Base-by-base conservation (phyloP, 2,797 vertebrate species). In the Bovichtus variegatus region DNA sequence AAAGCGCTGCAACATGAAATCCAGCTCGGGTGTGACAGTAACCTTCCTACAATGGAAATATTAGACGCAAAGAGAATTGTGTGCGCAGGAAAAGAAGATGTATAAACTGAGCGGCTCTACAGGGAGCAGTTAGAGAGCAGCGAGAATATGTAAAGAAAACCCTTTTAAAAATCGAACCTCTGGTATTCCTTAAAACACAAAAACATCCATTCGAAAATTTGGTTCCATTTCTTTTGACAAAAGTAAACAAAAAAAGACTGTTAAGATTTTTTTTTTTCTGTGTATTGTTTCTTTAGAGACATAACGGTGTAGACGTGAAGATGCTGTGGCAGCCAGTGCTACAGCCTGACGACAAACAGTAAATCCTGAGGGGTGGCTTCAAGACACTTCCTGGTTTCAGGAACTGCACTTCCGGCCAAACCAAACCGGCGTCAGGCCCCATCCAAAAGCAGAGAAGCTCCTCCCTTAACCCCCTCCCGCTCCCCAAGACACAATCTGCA, bases 271-370 rank as follows among this genome's bases (percentile, higher is more conserved):
- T 44, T 68, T 62, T 72, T 69, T 66, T 71, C 57, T 80, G 60
- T 74, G 76, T 78, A 43, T 80, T 78, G 68, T 81, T 74, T 71
- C 64, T 74, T 78, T 67, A 54, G 65, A 83, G 80, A 89, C 46
- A 64, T 64, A 9, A 84, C 27, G 68, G 67, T 78, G 78, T 55
- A 71, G 62, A 87, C 68, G 82, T 86, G 75, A 89, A 68, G 80
- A 68, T 51, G 79, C 75, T 85, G 92, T 68, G 93, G 93, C 93
- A 92, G 82, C 91, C 93, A 89, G 93, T 93, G 93, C 93, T 90
- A 84, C 91, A 81, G 85, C 73, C 83, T 80, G 58, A 87, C 74
- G 78, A 82, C 71, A 78, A 68, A 88, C 76, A 60, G 76, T 43
- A 62, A 74, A 83, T 80, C 84, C 66, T 80, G 68, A 83, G 65